Evolutionary conservation across 2,888 invertebrate species (phyloP).

Genomic region (Ophraella communa): DNA sequence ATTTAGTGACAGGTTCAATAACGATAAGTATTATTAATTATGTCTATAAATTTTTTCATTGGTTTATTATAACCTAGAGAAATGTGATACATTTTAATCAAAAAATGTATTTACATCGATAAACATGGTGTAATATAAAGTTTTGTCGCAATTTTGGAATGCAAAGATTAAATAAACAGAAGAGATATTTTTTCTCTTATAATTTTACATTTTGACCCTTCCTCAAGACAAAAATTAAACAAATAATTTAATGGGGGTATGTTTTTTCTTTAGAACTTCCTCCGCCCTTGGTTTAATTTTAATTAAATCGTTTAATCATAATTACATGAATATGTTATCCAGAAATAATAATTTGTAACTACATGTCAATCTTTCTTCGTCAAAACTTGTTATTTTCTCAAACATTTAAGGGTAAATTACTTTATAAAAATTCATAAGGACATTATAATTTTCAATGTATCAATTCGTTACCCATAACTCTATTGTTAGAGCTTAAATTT

Average conservation of each 20-base stretch:
- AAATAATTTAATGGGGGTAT: too few species aligned
- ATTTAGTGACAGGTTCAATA: slow-evolving; percentile 16
- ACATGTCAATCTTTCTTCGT: background rate
- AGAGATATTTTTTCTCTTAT: too few species aligned
- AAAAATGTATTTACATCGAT: background rate
- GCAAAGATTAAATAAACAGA: too few species aligned
- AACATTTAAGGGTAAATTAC: too few species aligned
- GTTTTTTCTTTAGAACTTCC: background rate
- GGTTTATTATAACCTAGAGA: background rate
- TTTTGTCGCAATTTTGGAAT: too few species aligned
- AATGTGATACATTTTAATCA: background rate
- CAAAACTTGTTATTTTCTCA: background rate
- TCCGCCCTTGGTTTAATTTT: background rate
- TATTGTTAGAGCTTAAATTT: too few species aligned
- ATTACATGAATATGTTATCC: background rate
- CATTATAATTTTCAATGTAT: background rate
- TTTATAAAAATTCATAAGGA: background rate
- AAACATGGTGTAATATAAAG: background rate
- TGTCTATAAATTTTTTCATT: background rate
- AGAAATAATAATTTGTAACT: background rate
- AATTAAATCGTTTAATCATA: background rate
- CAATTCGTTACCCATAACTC: too few species aligned
- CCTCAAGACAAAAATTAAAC: too few species aligned
- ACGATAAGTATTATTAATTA: slow-evolving; percentile 5
- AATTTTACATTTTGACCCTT: too few species aligned